phyloP scores from a whole-genome alignment of 2,888 invertebrate genomes.

The Drosophila mulleri region DNA sequence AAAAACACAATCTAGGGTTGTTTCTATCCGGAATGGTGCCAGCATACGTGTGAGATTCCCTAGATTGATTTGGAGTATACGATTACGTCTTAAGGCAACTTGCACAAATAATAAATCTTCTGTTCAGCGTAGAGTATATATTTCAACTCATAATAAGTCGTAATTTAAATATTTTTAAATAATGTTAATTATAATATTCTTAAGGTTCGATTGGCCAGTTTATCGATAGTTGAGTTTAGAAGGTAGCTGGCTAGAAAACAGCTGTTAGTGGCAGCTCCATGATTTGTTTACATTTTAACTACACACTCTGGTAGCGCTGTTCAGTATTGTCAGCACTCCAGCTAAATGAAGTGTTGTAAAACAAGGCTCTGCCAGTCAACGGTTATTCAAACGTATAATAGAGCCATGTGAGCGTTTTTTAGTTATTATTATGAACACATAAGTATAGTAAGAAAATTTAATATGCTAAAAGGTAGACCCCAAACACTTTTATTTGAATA shows the following conservation, averaged over 20 bases:
- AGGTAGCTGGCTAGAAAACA: not conserved
- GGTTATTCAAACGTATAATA: not conserved
- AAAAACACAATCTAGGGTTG: constrained; percentile 25
- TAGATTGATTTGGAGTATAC: not conserved
- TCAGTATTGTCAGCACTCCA: not conserved
- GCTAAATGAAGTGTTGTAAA: not conserved
- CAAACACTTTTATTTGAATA: not conserved
- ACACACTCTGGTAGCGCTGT: constrained; percentile 11
- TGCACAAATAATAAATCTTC: not conserved
- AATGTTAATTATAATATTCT: not conserved
- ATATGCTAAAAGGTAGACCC: not conserved
- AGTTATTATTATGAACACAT: not conserved
- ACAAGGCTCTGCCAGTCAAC: not conserved
- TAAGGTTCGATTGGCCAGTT: not conserved
- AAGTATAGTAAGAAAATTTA: not conserved
- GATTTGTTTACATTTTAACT: constrained; percentile 4
- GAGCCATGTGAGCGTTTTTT: not conserved
- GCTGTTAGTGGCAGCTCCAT: constrained; percentile 13
- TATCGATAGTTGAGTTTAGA: constrained; percentile 24
- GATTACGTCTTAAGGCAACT: constrained; percentile 3
- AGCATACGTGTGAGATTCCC: constrained; percentile 19
- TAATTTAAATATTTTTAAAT: not conserved
- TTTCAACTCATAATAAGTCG: not conserved
- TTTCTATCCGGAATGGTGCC: constrained; percentile 7
- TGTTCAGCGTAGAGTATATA: not conserved